phyloP scores from a whole-genome alignment of 2,888 invertebrate species.

The Synanthedon formicaeformis region DNA sequence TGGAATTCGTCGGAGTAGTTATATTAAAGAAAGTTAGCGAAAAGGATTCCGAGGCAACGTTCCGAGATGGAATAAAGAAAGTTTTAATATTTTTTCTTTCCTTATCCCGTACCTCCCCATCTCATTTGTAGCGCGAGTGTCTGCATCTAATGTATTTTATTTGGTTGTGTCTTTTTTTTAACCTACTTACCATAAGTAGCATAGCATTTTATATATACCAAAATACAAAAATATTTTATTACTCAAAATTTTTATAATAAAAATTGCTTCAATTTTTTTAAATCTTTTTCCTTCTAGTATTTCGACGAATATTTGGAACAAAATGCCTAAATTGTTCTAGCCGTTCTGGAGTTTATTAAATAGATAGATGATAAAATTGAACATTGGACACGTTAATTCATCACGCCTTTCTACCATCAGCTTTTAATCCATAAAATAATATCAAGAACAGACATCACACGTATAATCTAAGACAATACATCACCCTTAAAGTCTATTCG shows the following conservation, averaged over 20 bases:
- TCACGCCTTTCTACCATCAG: neutral
- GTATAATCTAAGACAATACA: constrained; percentile 4
- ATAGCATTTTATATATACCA: too few relatives aligned
- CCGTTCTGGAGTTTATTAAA: too few relatives aligned
- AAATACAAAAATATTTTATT: too few relatives aligned
- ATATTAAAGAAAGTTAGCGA: constrained; percentile 40
- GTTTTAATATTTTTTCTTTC: constrained; percentile 41
- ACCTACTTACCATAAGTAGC: neutral
- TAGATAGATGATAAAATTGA: too few relatives aligned
- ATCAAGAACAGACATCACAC: neutral
- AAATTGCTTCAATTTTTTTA: too few relatives aligned
- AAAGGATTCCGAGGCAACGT: constrained; percentile 34
- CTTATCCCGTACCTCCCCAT: constrained; percentile 21
- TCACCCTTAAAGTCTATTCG: constrained; percentile 4
- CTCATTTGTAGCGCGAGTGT: constrained; percentile 28
- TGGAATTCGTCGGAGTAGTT: constrained; percentile 13
- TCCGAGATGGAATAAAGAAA: constrained; percentile 41
- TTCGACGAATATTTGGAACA: too few relatives aligned
- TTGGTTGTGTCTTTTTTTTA: constrained; percentile 4
- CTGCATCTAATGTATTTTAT: constrained; percentile 21
- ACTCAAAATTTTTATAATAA: too few relatives aligned
- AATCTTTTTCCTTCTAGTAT: too few relatives aligned
- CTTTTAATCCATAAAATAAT: neutral
- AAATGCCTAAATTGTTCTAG: too few relatives aligned
- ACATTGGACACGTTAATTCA: too few relatives aligned